Evolutionary conservation across 2,113 vertebrate species (phyloP).

Genomic region (Synchiropus splendidus): DNA sequence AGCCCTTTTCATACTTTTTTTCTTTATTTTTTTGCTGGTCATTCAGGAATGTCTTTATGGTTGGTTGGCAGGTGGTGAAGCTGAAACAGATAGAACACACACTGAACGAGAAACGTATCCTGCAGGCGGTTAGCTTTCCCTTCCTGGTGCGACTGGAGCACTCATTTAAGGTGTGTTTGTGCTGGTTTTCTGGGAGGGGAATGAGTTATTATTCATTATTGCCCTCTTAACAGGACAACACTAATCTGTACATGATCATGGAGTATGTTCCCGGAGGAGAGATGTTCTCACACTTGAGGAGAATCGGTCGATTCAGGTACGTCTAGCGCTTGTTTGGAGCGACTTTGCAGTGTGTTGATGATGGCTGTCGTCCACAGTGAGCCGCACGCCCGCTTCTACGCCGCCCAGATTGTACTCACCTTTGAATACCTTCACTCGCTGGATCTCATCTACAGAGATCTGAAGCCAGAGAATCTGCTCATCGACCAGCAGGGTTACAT

Average conservation of each 20-base stretch:
- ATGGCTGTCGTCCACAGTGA: conserved; percentile 61
- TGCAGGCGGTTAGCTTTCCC: conserved; percentile 87
- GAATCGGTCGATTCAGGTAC: conserved; percentile 87
- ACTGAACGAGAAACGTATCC: conserved; percentile 87
- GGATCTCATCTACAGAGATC: conserved; percentile 90
- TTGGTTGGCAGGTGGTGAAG: conserved; percentile 73
- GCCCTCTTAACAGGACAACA: conserved; percentile 69
- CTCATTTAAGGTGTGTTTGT: conserved; percentile 76
- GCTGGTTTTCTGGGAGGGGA: not conserved
- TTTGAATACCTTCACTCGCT: conserved; percentile 93
- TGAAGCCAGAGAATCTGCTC: conserved; percentile 90
- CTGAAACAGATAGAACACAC: conserved; percentile 96
- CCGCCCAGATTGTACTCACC: conserved; percentile 89
- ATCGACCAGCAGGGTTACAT: conserved; percentile 93
- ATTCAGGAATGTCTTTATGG: too few species aligned
- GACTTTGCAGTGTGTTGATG: not conserved
- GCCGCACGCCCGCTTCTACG: conserved; percentile 89
- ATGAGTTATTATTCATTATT: too few species aligned
- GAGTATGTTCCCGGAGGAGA: conserved; percentile 88
- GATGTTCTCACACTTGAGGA: conserved; percentile 89
- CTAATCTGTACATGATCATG: conserved; percentile 92
- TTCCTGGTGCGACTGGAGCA: conserved; percentile 87
- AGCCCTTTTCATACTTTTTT: too few species aligned
- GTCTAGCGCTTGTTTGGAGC: not conserved
- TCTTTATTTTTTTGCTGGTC: too few species aligned